A percentile compares a stretch with the other conserved stretches of the same genome.
phyloP scores from a whole-genome alignment of 2,113 vertebrate genomes.

The Pandion haliaetus region DNA sequence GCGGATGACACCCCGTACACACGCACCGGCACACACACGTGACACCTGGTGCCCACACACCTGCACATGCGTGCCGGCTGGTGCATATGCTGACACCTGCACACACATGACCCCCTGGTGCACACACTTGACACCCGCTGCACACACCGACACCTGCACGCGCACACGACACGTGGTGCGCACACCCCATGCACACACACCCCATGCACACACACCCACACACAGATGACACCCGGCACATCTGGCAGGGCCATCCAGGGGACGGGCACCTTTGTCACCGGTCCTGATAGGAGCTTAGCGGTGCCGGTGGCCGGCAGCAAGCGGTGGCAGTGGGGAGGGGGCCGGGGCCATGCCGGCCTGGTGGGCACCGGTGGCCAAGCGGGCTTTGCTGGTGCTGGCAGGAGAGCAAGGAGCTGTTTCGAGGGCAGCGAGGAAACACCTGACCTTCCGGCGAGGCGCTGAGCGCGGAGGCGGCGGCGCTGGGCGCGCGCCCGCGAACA shows the following conservation, averaged over 20 bases:
- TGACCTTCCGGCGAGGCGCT: conserved; percentile 4
- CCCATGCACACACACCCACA: accelerated
- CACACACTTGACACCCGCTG: background rate
- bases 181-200: background rate
- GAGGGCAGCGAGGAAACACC: background rate
- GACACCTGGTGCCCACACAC: background rate
- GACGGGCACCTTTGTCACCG: background rate
- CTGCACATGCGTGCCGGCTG: background rate
- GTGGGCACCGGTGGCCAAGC: background rate
- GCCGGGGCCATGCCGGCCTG: background rate
- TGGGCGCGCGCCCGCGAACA: background rate
- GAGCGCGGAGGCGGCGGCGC: background rate
- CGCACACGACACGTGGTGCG: background rate
- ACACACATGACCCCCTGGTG: background rate
- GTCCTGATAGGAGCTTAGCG: accelerated
- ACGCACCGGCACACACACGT: accelerated
- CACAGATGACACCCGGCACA: background rate
- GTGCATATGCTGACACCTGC: background rate
- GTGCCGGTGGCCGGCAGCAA: accelerated
- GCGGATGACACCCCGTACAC: background rate
- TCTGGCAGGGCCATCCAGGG: background rate
- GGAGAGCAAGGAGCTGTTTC: background rate
- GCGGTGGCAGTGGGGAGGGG: accelerated
- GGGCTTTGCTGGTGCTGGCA: background rate
- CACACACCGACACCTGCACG: background rate